Conservation (phyloP, 2,888 invertebrate species). For the Eledona agricola region DNA sequence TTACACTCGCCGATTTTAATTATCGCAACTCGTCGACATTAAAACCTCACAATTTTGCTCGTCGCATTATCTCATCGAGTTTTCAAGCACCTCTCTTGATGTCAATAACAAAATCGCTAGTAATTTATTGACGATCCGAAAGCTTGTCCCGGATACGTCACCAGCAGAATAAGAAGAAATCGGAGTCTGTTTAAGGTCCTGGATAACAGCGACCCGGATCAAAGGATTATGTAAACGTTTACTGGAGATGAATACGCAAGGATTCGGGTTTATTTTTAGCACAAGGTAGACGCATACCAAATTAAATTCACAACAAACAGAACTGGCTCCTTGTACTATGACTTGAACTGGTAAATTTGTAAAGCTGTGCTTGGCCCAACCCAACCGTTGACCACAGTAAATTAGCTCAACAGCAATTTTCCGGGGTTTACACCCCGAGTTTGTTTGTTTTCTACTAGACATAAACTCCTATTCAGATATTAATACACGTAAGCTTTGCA, state of each 20-base stretch:
- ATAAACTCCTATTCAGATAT: conserved; percentile 17
- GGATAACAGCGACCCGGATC: conserved; percentile 5
- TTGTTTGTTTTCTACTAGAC: conserved; percentile 18
- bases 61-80: conserved; percentile 4
- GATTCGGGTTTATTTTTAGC: too few species aligned
- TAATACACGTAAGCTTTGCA: too few species aligned
- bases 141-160: conserved; percentile 3
- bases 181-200: conserved; percentile 4
- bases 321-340: too few species aligned
- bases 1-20: too few species aligned
- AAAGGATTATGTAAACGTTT: conserved; percentile 12
- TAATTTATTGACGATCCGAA: conserved; percentile 11
- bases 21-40: background rate
- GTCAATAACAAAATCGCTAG: conserved; percentile 6
- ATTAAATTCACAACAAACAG: too few species aligned
- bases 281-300: too few species aligned
- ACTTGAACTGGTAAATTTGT: too few species aligned
- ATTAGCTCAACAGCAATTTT: conserved; percentile 29
- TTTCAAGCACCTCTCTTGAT: conserved; percentile 7
- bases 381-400: conserved; percentile 16
- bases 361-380: conserved; percentile 16
- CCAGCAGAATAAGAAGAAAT: conserved; percentile 1
- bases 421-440: conserved; percentile 22
- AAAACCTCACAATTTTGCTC: background rate
- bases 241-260: too few species aligned